Evolutionary conservation across 1,140 invertebrate genomes (phyloP), one percentile per base, ranked within the genome.

Genomic region (Drosophila jambulina): DNA sequence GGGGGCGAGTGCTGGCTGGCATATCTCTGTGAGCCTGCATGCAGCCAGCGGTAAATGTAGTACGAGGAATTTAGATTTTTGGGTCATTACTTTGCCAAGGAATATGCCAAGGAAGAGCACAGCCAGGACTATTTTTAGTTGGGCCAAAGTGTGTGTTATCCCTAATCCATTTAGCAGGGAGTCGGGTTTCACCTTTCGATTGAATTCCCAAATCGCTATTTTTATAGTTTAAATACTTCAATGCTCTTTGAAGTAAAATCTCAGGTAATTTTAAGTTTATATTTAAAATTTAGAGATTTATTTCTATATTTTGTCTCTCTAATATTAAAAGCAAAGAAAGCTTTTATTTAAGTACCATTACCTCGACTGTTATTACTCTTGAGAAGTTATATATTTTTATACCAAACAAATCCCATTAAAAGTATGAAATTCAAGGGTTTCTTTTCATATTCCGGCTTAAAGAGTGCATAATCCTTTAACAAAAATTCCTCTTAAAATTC

Each of bases 71-170:
- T 78, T 71, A 62, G 75, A 86, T 79, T 86, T 86, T 70, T 68
- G 83, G 54, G 68, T 82, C 83, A 86, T 86, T 86, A 86, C 75
- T 75, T 79, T 54, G 46, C 71, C 59, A 63, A 59, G 40, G 63
- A 45, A 49, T 61, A 75, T 36, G 27, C 27, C 38, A 23, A 53
- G 70, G 46, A 46, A 15, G n/a, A 8, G 54, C n/a, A 9, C 21
- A 1, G 34, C 15, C 21, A 12, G 12, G 9, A 38, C 34, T 25
- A 56, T 56, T 56, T 56, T 25, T 38, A 49, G 34, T 56, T 1
- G 9, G n/a, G 51, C 10, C 38, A 38, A 38, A 38, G 34, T n/a
- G 32, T 58, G 54, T 61, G 54, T 64, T 60, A 64, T 64, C 17
- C 56, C 15, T 29, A 10, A 10, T 8, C 23, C 56, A 23, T 32